Evolutionary conservation across 2,888 invertebrate species (phyloP), one percentile per base, ranked within the genome.

Genomic region (Ochlodes sylvanus): DNA sequence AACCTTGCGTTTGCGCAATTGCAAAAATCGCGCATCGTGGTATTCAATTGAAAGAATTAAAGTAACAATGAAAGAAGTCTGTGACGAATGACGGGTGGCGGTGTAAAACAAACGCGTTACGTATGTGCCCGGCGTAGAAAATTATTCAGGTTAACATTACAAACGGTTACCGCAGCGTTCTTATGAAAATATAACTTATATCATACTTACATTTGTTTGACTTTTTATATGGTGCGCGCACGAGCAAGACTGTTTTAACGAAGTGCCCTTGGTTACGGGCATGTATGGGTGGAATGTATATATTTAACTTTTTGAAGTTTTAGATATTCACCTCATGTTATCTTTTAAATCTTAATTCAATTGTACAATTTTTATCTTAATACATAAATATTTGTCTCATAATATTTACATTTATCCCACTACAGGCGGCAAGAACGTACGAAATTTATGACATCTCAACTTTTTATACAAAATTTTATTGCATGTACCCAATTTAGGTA

Each of bases 121-220:
- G 34, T 34, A 15, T 1, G 38, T 17, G 17, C 32, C 19, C 55
- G 12, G 56, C 44, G 56, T 64, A 57, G 56, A 58, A 52, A 65
- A 65, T 65, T 58, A 65, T 65, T 65, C 58, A 52, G 58, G 57
- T 65, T 58, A 65, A 47, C 32, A 47, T 57, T 41, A 47, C 57
- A 34, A 57, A 64, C 64, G 19, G 65, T 50, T 57, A 57, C 50
- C 50, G 58, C 21, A 38, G 50, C 12, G 38, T 12, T 38, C 12
- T 63, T 57, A 65, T 50, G 27, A 64, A 56, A 64, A 56, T 27
- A 7, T 27, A 17, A 6, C 47, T 61, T 38, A 38, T 38, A 38
- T 38, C 38, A 10, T 12, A 21, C 21, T 21, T 21, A 12, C 21
- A 21, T 52, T 52, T 17, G 10, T 50, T 21, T 15, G 5, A 0